Conservation (phyloP, 37 sponge, comb jelly and placozoan genomes). For the Hormiphora californensis region DNA sequence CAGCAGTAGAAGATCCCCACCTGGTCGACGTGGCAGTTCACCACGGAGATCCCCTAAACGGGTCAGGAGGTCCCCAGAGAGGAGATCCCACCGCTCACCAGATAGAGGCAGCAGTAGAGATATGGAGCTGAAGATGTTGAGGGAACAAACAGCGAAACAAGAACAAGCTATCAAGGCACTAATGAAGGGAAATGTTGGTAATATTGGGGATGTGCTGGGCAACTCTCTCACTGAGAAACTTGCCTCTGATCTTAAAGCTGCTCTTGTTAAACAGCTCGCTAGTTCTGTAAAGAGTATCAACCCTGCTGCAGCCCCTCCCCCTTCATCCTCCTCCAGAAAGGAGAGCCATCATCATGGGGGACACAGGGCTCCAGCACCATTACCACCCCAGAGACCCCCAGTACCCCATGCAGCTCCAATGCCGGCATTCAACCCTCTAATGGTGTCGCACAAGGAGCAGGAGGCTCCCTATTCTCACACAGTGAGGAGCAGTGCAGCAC, state of each 20-base stretch:
- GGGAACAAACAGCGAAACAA: slow-evolving; percentile 50
- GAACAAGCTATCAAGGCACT: slow-evolving; percentile 46
- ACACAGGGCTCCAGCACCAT: background rate
- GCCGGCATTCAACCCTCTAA: slow-evolving; percentile 40
- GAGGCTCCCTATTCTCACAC: too few species aligned
- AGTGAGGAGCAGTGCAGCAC: too few species aligned
- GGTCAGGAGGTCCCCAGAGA: slow-evolving; percentile 15
- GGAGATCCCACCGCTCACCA: background rate
- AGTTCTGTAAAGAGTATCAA: slow-evolving; percentile 31
- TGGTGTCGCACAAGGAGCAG: slow-evolving; percentile 53
- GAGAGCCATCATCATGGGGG: too few species aligned
- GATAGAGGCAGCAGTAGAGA: background rate
- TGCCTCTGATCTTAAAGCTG: slow-evolving; percentile 27
- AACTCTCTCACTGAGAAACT: slow-evolving; percentile 48
- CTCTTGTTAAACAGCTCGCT: slow-evolving; percentile 43
- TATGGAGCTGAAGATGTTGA: slow-evolving; percentile 28
- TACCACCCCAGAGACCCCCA: background rate
- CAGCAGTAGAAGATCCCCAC: slow-evolving; percentile 23
- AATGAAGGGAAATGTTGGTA: slow-evolving; percentile 24
- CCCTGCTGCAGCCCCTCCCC: background rate
- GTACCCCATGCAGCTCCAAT: background rate
- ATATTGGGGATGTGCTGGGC: slow-evolving; percentile 12
- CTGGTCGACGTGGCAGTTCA: background rate
- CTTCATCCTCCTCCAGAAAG: too few species aligned
- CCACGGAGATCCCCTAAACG: slow-evolving; percentile 51